Conservation (phyloP, 2,113 vertebrate species). For the Puma concolor region DNA sequence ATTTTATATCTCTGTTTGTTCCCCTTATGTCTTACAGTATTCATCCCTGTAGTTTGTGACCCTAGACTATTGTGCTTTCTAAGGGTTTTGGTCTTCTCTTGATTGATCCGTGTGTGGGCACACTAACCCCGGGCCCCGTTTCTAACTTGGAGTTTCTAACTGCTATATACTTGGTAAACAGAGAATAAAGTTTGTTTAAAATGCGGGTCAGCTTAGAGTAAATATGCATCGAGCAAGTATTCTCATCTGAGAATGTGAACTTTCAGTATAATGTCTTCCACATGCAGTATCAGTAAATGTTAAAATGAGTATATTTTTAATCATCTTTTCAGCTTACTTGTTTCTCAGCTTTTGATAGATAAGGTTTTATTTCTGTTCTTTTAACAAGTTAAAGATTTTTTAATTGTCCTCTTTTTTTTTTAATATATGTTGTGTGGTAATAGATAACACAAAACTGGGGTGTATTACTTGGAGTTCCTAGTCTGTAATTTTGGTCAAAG, state of each 20-base stretch:
- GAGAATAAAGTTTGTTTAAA: conserved; percentile 41
- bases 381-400: conserved; percentile 33
- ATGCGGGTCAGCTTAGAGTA: neutral
- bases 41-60: neutral
- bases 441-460: neutral
- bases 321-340: neutral
- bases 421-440: neutral
- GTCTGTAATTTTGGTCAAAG: neutral
- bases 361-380: conserved; percentile 29
- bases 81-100: neutral
- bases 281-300: neutral
- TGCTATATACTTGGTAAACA: neutral
- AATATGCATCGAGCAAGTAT: neutral
- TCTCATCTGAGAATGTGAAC: neutral
- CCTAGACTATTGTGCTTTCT: neutral
- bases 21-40: neutral
- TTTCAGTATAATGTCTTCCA: neutral
- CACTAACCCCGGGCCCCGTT: neutral
- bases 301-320: neutral
- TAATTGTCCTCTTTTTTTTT: neutral
- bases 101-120: neutral
- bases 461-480: neutral
- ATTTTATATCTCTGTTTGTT: neutral
- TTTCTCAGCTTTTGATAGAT: conserved; percentile 43
- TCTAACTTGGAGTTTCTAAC: neutral